Base-by-base conservation (phyloP, 1,140 invertebrate species). In the Pseudoatta argentina region DNA sequence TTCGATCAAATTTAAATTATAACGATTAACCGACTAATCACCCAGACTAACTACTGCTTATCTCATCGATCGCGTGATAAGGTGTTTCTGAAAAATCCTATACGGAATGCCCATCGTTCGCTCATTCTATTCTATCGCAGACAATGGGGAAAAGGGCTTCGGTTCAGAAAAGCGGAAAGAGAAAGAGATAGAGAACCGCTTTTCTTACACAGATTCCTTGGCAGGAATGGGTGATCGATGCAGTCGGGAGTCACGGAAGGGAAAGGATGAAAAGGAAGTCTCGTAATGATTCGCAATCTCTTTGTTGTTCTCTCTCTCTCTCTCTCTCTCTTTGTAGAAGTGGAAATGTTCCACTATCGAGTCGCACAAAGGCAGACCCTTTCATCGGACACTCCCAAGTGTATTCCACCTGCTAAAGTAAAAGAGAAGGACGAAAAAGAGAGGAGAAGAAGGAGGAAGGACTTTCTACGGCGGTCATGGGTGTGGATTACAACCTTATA, bases 401-500 rank as follows among this genome's bases (percentile, higher is more conserved):
- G 39, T n/a, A 53, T 27, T 18, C 34, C 71, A 57, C 66, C 55
- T 77, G 86, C 12, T 4, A 21, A 64, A 85, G 30, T 10, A 16
- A 66, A 76, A 55, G 51, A 27, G 53, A 53, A 63, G 53, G 12
- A 48, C 48, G 57, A 87, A 59, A 61, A 81, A 55, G 57, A 72
- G 8, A 86, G 51, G 27, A 76, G 27, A 7, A 76, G 44, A 18
- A 61, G 24, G 51, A 51, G 44, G 21, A 18, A 21, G 18, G n/a
- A 90, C 89, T 91, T 91, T 90, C 89, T 91, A 91, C 66, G 73
- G 48, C 61, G 77, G 69, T 66, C n/a, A 82, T 86, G 72, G 86
- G 83, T 76, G 48, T 73, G 59, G 39, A 30, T 69, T 48, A 55
- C 24, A 55, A 12, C 7, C 67, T 72, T 72, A 30, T 57, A 44